Evolutionary conservation across 2,888 invertebrate genomes (phyloP).

Genomic region (Sesamia inferens): DNA sequence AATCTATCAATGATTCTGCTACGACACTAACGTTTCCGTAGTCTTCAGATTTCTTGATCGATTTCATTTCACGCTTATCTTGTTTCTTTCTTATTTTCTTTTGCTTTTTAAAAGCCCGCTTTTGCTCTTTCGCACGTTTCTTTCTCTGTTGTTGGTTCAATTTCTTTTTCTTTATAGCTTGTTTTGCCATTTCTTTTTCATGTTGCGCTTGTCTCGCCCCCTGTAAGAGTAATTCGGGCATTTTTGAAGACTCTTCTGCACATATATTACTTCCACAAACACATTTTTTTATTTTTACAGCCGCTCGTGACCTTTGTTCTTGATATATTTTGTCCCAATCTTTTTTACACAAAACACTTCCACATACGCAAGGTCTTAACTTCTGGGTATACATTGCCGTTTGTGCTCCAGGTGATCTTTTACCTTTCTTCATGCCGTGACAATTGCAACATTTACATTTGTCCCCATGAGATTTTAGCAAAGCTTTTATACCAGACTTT

Average conservation of each 20-base stretch:
- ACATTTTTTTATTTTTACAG: conserved; percentile 30
- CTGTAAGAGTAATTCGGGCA: conserved; percentile 22
- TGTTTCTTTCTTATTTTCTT: not conserved
- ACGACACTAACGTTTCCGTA: not conserved
- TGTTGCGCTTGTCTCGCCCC: conserved; percentile 2
- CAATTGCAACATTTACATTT: conserved; percentile 44
- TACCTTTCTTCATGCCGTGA: not conserved
- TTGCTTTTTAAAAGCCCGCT: not conserved
- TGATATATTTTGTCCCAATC: conserved; percentile 24
- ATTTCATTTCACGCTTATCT: conserved; percentile 31
- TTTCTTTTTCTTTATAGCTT: not conserved
- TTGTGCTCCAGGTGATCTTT: too few species aligned
- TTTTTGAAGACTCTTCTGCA: conserved; percentile 38
- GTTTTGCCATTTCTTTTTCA: not conserved
- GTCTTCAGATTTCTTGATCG: not conserved
- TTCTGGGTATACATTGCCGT: rapidly evolving
- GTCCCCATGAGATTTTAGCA: not conserved
- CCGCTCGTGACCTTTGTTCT: not conserved
- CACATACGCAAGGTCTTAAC: conserved; percentile 44
- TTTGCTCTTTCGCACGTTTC: conserved; percentile 1
- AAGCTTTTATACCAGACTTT: too few species aligned
- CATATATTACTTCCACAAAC: conserved; percentile 50
- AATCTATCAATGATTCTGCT: conserved; percentile 48
- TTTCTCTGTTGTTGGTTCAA: conserved; percentile 6
- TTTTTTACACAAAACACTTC: conserved; percentile 39